Conservation (phyloP, 1,140 invertebrate species). For the Lepidurus arcticus region DNA sequence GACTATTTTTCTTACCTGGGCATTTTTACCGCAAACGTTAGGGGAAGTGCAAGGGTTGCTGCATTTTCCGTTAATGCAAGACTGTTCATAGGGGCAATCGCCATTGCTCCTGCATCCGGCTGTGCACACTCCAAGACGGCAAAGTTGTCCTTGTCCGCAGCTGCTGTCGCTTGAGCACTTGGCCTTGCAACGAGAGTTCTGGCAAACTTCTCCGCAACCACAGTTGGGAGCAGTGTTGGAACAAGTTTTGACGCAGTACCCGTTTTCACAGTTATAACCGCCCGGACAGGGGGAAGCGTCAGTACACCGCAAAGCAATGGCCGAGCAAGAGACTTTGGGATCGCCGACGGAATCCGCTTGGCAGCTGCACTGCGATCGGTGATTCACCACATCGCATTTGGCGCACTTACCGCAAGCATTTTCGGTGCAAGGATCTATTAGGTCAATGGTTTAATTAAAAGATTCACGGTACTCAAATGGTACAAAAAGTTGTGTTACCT, state of each 20-base stretch:
- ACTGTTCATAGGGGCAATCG: constrained; percentile 71
- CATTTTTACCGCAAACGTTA: constrained; percentile 42
- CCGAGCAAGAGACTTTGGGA: constrained; percentile 42
- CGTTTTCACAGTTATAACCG: constrained; percentile 53
- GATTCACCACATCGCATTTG: constrained; percentile 70
- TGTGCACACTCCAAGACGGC: constrained; percentile 56
- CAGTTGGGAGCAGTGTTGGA: constrained; percentile 38
- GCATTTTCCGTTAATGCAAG: constrained; percentile 68
- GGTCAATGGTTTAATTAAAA: too few relatives aligned
- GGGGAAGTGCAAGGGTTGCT: constrained; percentile 62
- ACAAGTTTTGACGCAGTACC: constrained; percentile 59
- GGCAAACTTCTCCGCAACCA: constrained; percentile 42
- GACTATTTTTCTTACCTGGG: constrained; percentile 29
- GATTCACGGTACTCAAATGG: too few relatives aligned
- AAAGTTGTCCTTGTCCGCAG: constrained; percentile 61
- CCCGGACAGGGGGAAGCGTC: constrained; percentile 52
- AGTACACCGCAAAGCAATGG: constrained; percentile 59
- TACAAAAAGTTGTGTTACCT: constrained; percentile 41
- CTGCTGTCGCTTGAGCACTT: constrained; percentile 59
- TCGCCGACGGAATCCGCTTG: constrained; percentile 43
- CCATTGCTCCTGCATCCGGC: constrained; percentile 67
- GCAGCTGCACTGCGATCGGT: constrained; percentile 76
- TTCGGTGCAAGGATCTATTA: constrained; percentile 60
- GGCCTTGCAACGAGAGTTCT: constrained; percentile 40
- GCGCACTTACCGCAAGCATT: constrained; percentile 75